Evolutionary conservation across 2,888 invertebrate species (phyloP), one percentile per base, ranked within the genome.

Genomic region (Parelbella ahira): DNA sequence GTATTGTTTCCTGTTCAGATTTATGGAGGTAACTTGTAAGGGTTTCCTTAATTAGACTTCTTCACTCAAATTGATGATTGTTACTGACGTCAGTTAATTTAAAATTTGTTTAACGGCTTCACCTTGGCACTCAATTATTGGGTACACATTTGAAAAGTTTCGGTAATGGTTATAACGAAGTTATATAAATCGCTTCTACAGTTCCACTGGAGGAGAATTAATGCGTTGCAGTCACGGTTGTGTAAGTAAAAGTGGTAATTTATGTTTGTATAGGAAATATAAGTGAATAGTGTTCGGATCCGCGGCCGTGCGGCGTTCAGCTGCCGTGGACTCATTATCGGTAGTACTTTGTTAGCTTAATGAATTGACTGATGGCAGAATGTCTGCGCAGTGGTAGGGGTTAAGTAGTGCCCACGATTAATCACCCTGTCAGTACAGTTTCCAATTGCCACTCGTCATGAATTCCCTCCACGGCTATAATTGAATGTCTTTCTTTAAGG

Each of bases 21-120:
- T 87, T 86, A 87, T 86, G 80, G 83, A 79, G 80, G 83, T 79
- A 82, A 86, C 83, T 87, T 84, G 81, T 83, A 82, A 84, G 78
- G 81, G 82, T 82, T 83, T 83, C 83, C 84, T 84, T 82, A 84
- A 87, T 86, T 84, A 86, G 72, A 83, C 75, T 80, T 80, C 78
- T 82, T 81, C 71, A 79, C 71, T 77, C 76, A 82, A 83, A 81
- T 84, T 83, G 77, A 83, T 81, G 79, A 80, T 80, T 81, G 81
- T 81, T 77, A 75, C 76, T 81, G 80, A 82, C 80, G 79, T 73
- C 65, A 67, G 68, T 74, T 71, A 71, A 80, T 77, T 77, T 71
- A 59, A 68, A 71, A 72, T 69, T n/a, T 66, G 68, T 61, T 68
- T 52, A 56, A 57, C 60, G 60, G 67, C 57, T 68, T 70, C 68